Conservation (phyloP, 2,888 invertebrate genomes). For the Piscicola geometra region DNA sequence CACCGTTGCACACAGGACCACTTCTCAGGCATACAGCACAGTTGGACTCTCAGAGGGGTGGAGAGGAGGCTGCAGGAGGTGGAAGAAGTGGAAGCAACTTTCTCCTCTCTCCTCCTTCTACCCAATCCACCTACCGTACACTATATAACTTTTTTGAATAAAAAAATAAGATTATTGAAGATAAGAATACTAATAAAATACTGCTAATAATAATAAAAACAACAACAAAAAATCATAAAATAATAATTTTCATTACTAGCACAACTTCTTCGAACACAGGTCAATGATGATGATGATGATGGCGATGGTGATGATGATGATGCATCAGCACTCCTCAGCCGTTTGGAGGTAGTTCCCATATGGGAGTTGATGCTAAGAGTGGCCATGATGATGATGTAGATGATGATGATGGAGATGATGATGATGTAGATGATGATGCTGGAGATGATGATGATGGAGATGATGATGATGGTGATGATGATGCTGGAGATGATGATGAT, state of each 20-base stretch:
- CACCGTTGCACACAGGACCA: too few relatives aligned
- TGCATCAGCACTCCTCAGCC: too few relatives aligned
- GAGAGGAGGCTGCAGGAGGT: too few relatives aligned
- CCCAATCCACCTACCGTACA: too few relatives aligned
- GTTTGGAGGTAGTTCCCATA: too few relatives aligned
- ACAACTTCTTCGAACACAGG: too few relatives aligned
- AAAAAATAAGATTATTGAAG: background rate
- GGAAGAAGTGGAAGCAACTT: too few relatives aligned
- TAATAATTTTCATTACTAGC: background rate
- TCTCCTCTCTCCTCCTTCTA: too few relatives aligned
- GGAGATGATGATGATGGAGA: constrained; percentile 18
- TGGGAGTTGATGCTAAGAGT: background rate
- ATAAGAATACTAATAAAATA: background rate
- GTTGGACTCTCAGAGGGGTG: too few relatives aligned
- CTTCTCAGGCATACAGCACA: too few relatives aligned
- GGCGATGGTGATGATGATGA: background rate
- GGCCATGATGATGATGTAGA: constrained; percentile 41
- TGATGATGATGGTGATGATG: constrained; percentile 22
- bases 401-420: constrained; percentile 20
- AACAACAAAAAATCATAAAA: background rate
- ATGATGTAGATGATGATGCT: constrained; percentile 16
- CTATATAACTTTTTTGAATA: too few relatives aligned
- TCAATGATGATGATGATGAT: constrained; percentile 17
- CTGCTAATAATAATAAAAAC: background rate
- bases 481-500: constrained; percentile 17